These are phyloP conservation scores for Matsumyia berberina DNA, from an alignment of 2,888 invertebrate species.

Conservation along the genomic window DNA sequence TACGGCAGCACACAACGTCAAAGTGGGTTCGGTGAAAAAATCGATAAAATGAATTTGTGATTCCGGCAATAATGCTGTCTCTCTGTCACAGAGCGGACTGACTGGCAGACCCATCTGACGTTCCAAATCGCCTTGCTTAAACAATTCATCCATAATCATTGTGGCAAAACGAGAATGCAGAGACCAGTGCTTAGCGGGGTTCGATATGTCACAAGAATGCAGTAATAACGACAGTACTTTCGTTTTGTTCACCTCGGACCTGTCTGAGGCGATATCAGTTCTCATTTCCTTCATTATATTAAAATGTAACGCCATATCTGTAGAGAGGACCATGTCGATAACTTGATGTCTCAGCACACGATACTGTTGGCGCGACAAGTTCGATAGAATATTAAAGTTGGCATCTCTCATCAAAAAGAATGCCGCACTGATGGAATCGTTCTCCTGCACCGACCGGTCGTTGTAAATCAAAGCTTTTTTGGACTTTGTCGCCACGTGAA, in stretches of 20 bases:
- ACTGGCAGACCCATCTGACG: slow-evolving; percentile 94
- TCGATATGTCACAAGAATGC: slow-evolving; percentile 97
- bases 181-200: slow-evolving; percentile 94
- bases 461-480: slow-evolving; percentile 96
- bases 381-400: slow-evolving; percentile 94
- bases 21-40: slow-evolving; percentile 96
- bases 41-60: slow-evolving; percentile 98
- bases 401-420: slow-evolving; percentile 93
- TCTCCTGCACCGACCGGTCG: slow-evolving; percentile 87
- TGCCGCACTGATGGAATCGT: slow-evolving; percentile 83
- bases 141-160: slow-evolving; percentile 95
- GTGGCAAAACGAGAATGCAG: slow-evolving; percentile 93
- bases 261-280: slow-evolving; percentile 84
- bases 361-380: slow-evolving; percentile 94
- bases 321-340: slow-evolving; percentile 98
- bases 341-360: slow-evolving; percentile 95
- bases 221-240: slow-evolving; percentile 95
- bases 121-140: slow-evolving; percentile 96
- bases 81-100: slow-evolving; percentile 96
- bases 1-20: slow-evolving; percentile 87
- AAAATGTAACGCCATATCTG: slow-evolving; percentile 99
- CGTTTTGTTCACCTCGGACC: slow-evolving; percentile 94
- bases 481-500: slow-evolving; percentile 97
- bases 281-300: slow-evolving; percentile 91
- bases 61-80: slow-evolving; percentile 93